Evolutionary conservation across 1,140 invertebrate species (phyloP), one percentile per base, ranked within the genome.

Genomic region (Pectinophora gossypiella): DNA sequence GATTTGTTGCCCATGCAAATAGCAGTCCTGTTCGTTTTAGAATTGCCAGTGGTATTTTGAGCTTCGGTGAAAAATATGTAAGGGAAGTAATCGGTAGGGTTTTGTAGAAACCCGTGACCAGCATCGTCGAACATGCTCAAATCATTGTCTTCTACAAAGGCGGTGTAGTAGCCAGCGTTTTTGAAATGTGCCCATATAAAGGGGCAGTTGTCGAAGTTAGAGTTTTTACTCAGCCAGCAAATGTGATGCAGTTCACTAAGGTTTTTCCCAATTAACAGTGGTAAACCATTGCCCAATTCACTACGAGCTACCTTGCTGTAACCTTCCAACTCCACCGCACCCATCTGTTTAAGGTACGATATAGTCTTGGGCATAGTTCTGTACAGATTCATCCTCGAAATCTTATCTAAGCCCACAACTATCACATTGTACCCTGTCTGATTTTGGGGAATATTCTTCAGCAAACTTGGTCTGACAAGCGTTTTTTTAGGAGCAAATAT

Each of bases 261-360:
- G 23, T 78, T 90, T 15, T 92, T 66, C 0, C 95, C 95, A 1
- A 91, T 91, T 0, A 96, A 72, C 6, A 94, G 82, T 0, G 95
- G 91, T 0, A 95, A 89, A 19, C 96, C 60, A 76, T 97, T 97
- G 0, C 94, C 94, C 70, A 94, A 96, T 0, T 95, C 96, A 68
- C 96, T 96, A 65, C 95, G 94, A 0, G 90, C 95, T 3, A 95
- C 91, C 88, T 96, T 96, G 60, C 94, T 95, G 73, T 94, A 96
- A n/a, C 95, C 95, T 44, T 92, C 68, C 58, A 96, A 87, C 72
- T 94, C 93, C 6, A 94, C 89, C 7, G 92, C 91, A 0, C 85
- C 88, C 3, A 94, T 80, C 9, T 90, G 76, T 51, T 89, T 88
- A 10, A 96, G 85, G 60, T 90, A 91, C 0, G 82, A 61, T 0